Evolutionary conservation across 2,888 invertebrate genomes (phyloP).

Genomic region (Sarcophaga variegata): DNA sequence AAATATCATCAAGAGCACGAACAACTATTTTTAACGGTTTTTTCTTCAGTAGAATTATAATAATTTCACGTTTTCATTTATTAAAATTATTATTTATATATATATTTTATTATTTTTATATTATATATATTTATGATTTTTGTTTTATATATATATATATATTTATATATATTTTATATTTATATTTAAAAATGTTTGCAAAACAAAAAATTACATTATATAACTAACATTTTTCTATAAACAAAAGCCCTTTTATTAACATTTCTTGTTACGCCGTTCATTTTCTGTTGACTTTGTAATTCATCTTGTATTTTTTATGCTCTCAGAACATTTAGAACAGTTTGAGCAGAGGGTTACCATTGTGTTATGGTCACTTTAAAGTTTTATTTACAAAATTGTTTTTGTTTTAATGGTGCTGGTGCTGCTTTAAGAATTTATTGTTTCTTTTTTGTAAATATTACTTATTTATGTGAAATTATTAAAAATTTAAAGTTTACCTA

Average conservation of each 20-base stretch:
- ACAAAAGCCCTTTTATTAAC: background rate
- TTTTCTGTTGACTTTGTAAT: background rate
- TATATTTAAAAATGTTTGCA: background rate
- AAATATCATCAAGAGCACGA: too few species aligned
- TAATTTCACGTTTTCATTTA: background rate
- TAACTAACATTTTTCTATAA: background rate
- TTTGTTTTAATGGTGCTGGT: too few species aligned
- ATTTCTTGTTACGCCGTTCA: slow-evolving; percentile 33
- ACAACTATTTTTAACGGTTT: too few species aligned
- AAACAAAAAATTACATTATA: too few species aligned
- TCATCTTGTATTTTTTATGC: slow-evolving; percentile 1
- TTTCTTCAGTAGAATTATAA: background rate
- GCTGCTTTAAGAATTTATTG: too few species aligned
- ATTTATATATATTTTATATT: slow-evolving; percentile 2
- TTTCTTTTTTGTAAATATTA: too few species aligned
- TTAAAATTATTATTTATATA: background rate
- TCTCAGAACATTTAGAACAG: slow-evolving; percentile 7
- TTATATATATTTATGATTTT: background rate
- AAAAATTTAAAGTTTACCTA: too few species aligned
- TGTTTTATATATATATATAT: background rate
- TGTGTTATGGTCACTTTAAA: too few species aligned
- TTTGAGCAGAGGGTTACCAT: slow-evolving; percentile 28
- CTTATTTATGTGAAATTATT: too few species aligned
- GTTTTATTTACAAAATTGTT: too few species aligned
- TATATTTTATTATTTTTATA: background rate